These are phyloP conservation scores for Lanius ludovicianus DNA, from an alignment of 2,113 vertebrate genomes.

Conservation along the genomic window DNA sequence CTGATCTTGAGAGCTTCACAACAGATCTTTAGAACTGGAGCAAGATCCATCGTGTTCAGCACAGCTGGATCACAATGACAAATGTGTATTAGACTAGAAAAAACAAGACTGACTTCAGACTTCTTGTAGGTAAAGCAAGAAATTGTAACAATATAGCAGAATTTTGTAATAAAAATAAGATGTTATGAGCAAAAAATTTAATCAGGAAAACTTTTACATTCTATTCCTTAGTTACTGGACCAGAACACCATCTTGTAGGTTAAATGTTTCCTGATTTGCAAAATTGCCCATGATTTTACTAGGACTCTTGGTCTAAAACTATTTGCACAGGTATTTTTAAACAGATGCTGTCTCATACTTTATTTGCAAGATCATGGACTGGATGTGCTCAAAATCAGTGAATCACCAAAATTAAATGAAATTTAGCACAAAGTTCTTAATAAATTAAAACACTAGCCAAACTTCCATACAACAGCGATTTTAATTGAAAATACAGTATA, in stretches of 20 bases:
- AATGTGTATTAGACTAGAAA: background rate
- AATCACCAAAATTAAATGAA: background rate
- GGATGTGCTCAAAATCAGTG: background rate
- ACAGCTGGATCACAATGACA: background rate
- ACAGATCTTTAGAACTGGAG: background rate
- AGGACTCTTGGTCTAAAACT: background rate
- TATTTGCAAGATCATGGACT: background rate
- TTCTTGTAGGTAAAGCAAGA: background rate
- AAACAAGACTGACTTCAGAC: background rate
- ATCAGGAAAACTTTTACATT: background rate
- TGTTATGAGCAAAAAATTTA: background rate
- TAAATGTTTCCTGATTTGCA: background rate
- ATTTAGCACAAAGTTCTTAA: background rate
- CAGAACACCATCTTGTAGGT: background rate
- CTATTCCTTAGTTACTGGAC: background rate
- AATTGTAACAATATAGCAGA: background rate
- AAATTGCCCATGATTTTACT: background rate
- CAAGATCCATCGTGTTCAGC: background rate
- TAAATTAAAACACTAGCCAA: background rate
- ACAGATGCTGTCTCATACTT: background rate
- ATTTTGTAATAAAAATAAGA: background rate
- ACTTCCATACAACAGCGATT: background rate
- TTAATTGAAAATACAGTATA: background rate
- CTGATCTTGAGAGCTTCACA: background rate
- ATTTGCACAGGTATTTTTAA: background rate